Evolutionary conservation across 64 coral and sea anemone genomes (phyloP).

Genomic region (Pocillopora damicornis): DNA sequence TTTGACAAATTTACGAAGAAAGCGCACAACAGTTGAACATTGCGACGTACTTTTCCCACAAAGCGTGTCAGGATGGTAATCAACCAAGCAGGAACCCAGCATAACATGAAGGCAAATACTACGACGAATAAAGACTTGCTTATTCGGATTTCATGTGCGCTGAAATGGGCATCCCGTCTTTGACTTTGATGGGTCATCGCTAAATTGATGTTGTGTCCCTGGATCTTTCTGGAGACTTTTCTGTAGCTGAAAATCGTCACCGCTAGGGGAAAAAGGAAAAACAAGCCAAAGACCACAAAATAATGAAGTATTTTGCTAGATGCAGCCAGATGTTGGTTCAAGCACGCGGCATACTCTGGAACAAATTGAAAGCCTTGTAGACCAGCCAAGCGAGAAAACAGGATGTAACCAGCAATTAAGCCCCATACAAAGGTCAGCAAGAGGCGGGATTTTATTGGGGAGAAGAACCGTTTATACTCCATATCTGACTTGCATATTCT

Average conservation of each 20-base stretch:
- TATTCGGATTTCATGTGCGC: neutral
- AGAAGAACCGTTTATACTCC: neutral
- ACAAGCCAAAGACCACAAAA: neutral
- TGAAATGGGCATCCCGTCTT: neutral
- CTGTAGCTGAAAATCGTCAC: slow-evolving; percentile 18
- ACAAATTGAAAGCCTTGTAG: neutral
- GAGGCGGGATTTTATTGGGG: neutral
- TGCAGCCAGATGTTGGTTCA: neutral
- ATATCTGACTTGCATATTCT: neutral
- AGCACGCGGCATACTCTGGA: neutral
- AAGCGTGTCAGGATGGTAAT: neutral
- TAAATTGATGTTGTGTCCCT: neutral
- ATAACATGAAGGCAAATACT: slow-evolving; percentile 2
- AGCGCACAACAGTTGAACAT: neutral
- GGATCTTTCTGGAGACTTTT: neutral
- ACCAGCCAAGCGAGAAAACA: neutral
- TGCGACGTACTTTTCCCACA: neutral
- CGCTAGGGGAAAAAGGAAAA: neutral
- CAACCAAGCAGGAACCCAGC: neutral
- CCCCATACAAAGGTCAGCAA: neutral
- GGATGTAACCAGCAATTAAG: neutral
- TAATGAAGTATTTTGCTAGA: neutral
- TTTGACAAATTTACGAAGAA: neutral
- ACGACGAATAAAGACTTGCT: neutral
- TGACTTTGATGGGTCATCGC: neutral